Evolutionary conservation across 2,113 vertebrate species (phyloP).

Genomic region (Corythornis madagascariensis): DNA sequence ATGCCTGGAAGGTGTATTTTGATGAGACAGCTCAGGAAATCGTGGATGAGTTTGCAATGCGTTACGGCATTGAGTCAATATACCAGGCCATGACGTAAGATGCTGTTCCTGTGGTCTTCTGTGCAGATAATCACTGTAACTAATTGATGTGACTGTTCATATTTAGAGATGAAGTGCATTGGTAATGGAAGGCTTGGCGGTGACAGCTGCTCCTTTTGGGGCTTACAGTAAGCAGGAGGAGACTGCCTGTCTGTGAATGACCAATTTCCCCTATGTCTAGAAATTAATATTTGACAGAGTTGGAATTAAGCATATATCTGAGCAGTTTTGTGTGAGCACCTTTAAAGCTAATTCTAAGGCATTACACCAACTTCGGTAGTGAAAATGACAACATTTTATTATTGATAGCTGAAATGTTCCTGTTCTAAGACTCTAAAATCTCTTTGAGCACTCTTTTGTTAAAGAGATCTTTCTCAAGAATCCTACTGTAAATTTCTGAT

Average conservation of each 20-base stretch:
- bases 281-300: not conserved
- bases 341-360: not conserved
- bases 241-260: not conserved
- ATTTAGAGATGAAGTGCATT: not conserved
- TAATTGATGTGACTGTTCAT: not conserved
- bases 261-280: not conserved
- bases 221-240: not conserved
- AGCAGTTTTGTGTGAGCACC: not conserved
- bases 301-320: not conserved
- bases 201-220: not conserved
- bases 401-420: not conserved
- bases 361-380: not conserved
- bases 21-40: conserved; percentile 96
- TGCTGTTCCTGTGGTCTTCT: not conserved
- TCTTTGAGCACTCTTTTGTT: not conserved
- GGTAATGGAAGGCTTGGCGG: not conserved
- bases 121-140: not conserved
- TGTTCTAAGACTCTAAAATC: not conserved
- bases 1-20: conserved; percentile 97
- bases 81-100: conserved; percentile 99
- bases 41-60: conserved; percentile 98
- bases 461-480: not conserved
- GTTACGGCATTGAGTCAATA: conserved; percentile 97
- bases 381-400: not conserved
- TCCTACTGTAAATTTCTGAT: not conserved